Base-by-base conservation (phyloP, 2,888 invertebrate genomes). In the Microdon myrmicae region DNA sequence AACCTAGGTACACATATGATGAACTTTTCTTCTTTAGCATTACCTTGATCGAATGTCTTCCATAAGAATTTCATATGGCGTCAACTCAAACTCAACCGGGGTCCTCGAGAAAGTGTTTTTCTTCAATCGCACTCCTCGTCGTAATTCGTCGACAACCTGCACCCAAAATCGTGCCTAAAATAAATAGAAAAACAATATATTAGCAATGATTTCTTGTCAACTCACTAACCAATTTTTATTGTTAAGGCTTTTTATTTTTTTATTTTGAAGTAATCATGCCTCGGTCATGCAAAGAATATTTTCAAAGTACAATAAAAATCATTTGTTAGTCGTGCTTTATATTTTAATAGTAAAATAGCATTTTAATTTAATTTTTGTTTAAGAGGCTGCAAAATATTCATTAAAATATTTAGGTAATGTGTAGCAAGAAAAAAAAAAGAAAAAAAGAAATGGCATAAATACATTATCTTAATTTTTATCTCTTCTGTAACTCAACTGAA, bases 61-160 rank as follows among this genome's bases (percentile, higher is more conserved):
- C 91, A 97, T 94, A 49, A 97, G 85, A 75, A 95, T 94, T 82
- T 97, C 96, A 76, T 96, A 96, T 8, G 96, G 96, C 32, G 96
- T 97, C 71, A 96, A 81, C 80, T 95, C 95, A 80, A 90, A 96
- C 79, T 96, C 95, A 60, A 92, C 89, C 5, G 90, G 90, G 7
- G 90, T 86, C 73, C 88, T 83, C 61, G 88, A 86, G 54, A 70
- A 88, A 76, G 88, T 87, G 17, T 91, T 88, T 81, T 96, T 96
- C 83, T 95, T 96, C 77, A 97, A 83, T 77, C 94, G 90, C 5
- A 96, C 95, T 14, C 96, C 96, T 78, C 90, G 89, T 43, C 96
- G 83, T 55, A 97, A 83, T 78, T 96, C 93, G 68, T 90, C 89
- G 77, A 96, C 95, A 31, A 96, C 94, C 85, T 95, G 94, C 78